Evolutionary conservation across 2,888 invertebrate genomes (phyloP).

Genomic region (Agriotes lineatus): DNA sequence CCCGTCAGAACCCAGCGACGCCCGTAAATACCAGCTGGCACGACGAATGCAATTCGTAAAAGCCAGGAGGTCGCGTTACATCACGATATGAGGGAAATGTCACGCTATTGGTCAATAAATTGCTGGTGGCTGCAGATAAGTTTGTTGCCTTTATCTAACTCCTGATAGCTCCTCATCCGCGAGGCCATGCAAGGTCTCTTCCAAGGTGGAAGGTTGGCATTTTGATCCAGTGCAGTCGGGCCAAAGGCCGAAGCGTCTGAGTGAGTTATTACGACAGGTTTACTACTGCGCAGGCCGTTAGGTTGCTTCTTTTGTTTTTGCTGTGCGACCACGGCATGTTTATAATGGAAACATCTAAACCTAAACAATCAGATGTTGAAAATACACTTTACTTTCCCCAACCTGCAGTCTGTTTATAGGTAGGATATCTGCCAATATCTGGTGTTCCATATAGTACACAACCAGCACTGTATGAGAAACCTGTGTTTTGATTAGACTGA

Average conservation of each 20-base stretch:
- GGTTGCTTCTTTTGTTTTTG: neutral
- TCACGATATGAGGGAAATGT: constrained; percentile 14
- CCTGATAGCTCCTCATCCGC: neutral
- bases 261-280: neutral
- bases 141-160: constrained; percentile 5
- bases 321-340: neutral
- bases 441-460: too few relatives aligned
- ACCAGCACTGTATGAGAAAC: too few relatives aligned
- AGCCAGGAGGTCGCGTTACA: constrained; percentile 9
- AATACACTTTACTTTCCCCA: too few relatives aligned
- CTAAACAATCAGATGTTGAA: too few relatives aligned
- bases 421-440: too few relatives aligned
- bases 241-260: neutral
- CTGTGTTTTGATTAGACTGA: too few relatives aligned
- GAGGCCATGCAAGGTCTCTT: constrained; percentile 8
- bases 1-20: neutral
- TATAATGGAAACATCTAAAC: too few relatives aligned
- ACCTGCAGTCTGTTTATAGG: too few relatives aligned
- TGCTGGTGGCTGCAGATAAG: constrained; percentile 13
- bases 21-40: constrained; percentile 7
- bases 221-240: neutral
- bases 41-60: constrained; percentile 5
- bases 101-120: constrained; percentile 15
- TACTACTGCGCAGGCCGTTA: too few relatives aligned
- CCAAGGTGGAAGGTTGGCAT: constrained; percentile 14